These are phyloP conservation scores for Morinoia aosen DNA, from an alignment of 2,888 invertebrate genomes.

Conservation along the genomic window DNA sequence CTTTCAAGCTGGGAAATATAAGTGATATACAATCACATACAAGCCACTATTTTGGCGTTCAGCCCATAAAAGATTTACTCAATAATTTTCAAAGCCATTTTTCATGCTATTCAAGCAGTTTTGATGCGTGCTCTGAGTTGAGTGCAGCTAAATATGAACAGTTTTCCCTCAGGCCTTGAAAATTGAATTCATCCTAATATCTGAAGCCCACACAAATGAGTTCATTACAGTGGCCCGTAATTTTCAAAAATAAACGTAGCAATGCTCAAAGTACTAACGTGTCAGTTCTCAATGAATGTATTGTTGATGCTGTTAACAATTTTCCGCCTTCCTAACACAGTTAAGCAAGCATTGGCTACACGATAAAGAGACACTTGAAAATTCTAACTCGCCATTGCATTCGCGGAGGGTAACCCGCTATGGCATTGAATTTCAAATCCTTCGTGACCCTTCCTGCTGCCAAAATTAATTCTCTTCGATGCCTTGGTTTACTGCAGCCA, in stretches of 20 bases:
- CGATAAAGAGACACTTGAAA: not conserved
- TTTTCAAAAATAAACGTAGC: not conserved
- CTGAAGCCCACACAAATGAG: too few relatives aligned
- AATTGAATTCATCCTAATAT: not conserved
- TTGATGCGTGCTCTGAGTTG: not conserved
- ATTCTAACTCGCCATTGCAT: not conserved
- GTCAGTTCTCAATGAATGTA: not conserved
- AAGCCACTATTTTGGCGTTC: not conserved
- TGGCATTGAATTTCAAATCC: not conserved
- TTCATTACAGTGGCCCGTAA: not conserved
- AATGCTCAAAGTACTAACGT: not conserved
- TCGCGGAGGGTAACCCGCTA: not conserved
- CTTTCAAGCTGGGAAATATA: not conserved
- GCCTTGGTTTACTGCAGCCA: conserved; percentile 17
- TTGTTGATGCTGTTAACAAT: not conserved
- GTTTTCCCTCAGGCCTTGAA: not conserved
- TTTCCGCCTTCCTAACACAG: not conserved
- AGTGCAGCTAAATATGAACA: not conserved
- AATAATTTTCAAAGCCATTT: not conserved
- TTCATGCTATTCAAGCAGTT: not conserved
- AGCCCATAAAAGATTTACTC: not conserved
- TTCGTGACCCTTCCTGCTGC: not conserved
- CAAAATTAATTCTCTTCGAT: conserved; percentile 3
- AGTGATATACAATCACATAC: not conserved
- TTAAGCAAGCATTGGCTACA: not conserved